Percentiles rank a stretch among this genome's conserved stretches.
phyloP scores from a whole-genome alignment of 2,797 vertebrate genomes.

The Myripristis murdjan region DNA sequence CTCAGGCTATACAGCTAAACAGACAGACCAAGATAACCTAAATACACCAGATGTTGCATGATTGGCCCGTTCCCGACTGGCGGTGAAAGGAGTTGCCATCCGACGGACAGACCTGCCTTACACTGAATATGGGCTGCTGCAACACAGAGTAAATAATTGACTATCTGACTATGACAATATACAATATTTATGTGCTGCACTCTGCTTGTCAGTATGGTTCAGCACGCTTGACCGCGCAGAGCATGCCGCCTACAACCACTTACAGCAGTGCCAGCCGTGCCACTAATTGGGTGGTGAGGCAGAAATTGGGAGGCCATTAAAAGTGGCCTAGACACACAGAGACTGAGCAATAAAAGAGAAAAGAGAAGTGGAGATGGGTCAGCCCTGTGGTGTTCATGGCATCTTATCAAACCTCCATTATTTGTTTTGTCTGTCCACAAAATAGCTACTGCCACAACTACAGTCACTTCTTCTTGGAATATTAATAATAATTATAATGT shows the following conservation, averaged over 20 bases:
- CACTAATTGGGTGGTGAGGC: background rate
- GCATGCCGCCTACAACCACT: slow-evolving; percentile 31
- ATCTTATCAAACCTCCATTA: no score
- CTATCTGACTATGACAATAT: slow-evolving; percentile 38
- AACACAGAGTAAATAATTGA: slow-evolving; percentile 75
- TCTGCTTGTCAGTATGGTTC: slow-evolving; percentile 53
- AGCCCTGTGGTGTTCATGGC: no score
- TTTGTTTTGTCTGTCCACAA: no score
- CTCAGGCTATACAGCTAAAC: background rate
- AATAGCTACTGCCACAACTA: no score
- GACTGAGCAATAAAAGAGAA: background rate
- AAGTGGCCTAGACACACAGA: background rate
- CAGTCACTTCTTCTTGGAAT: no score
- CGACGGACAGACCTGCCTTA: slow-evolving; percentile 45
- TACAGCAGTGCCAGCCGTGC: slow-evolving; percentile 11
- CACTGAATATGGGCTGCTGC: slow-evolving; percentile 41
- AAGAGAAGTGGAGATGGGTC: no score
- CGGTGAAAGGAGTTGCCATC: background rate
- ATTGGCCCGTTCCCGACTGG: background rate
- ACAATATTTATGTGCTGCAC: slow-evolving; percentile 71
- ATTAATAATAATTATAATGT: no score
- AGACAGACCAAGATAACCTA: background rate
- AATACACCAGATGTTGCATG: slow-evolving; percentile 3
- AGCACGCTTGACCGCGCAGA: slow-evolving; percentile 51
- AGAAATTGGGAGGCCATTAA: background rate